A percentile compares a stretch with the other conserved stretches of the same genome.
phyloP scores from a whole-genome alignment of 2,888 invertebrate genomes.

The Rhamnusium bicolor region DNA sequence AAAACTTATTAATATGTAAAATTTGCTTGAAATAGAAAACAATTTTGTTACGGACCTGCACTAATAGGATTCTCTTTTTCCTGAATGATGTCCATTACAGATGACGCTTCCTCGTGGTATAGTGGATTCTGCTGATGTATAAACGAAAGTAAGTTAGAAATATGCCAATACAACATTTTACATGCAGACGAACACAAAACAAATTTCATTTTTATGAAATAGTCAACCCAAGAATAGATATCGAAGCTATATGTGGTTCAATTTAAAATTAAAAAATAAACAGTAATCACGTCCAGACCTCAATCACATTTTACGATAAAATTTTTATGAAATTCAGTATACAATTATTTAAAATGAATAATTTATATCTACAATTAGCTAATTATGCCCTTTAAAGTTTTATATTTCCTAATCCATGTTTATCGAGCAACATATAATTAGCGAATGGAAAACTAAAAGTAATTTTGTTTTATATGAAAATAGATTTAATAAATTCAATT shows the following conservation, averaged over 20 bases:
- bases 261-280: not conserved
- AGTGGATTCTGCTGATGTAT: constrained; percentile 27
- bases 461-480: too few relatives aligned
- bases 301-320: too few relatives aligned
- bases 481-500: too few relatives aligned
- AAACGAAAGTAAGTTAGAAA: constrained; percentile 25
- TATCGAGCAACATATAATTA: too few relatives aligned
- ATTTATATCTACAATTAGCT: too few relatives aligned
- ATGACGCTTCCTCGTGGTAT: constrained; percentile 12
- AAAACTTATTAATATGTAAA: constrained; percentile 2
- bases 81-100: constrained; percentile 49
- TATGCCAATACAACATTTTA: constrained; percentile 11
- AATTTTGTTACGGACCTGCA: constrained; percentile 48
- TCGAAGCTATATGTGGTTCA: not conserved
- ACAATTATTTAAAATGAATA: too few relatives aligned
- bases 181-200: constrained; percentile 14
- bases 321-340: too few relatives aligned
- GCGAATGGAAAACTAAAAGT: too few relatives aligned
- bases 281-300: not conserved
- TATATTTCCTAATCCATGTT: too few relatives aligned
- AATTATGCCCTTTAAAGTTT: too few relatives aligned
- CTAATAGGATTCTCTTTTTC: constrained; percentile 48
- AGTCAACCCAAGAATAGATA: not conserved
- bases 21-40: constrained; percentile 13
- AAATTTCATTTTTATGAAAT: constrained; percentile 8